Percentiles rank a stretch among this genome's conserved stretches.
These are phyloP conservation scores for Telenomus remus DNA, from an alignment of 1,140 invertebrate genomes.

Conservation along the genomic window DNA sequence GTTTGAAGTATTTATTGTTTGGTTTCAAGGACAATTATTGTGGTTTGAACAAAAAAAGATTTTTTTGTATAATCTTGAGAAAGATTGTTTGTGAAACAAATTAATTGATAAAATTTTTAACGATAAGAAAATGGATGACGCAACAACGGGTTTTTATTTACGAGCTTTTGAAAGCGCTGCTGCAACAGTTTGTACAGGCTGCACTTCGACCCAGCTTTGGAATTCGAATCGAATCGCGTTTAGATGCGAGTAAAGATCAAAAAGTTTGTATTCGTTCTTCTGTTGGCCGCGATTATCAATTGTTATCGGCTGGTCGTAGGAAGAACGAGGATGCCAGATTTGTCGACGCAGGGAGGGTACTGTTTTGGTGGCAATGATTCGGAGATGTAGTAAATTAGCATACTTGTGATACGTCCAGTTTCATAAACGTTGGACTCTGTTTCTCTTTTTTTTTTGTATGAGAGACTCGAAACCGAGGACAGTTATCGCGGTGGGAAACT, in stretches of 20 bases:
- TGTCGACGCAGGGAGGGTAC: background rate
- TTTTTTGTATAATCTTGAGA: no score
- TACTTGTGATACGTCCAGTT: slow-evolving; percentile 52
- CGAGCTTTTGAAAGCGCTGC: no score
- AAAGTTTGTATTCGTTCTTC: slow-evolving; percentile 5
- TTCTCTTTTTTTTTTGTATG: slow-evolving; percentile 14
- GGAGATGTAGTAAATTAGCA: slow-evolving; percentile 38
- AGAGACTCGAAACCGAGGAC: slow-evolving; percentile 3
- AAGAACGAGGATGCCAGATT: slow-evolving; percentile 10
- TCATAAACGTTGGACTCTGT: slow-evolving; percentile 24
- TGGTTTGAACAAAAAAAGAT: no score
- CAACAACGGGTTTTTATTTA: background rate
- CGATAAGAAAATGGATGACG: slow-evolving; percentile 1
- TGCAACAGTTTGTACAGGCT: slow-evolving; percentile 9
- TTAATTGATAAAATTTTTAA: background rate
- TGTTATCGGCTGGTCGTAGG: background rate
- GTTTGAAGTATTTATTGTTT: no score
- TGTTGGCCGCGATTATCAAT: slow-evolving; percentile 5
- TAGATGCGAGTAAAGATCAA: slow-evolving; percentile 12
- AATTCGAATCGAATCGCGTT: slow-evolving; percentile 14
- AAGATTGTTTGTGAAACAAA: no score
- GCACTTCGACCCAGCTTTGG: slow-evolving; percentile 22
- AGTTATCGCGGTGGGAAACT: slow-evolving; percentile 19
- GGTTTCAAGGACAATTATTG: no score
- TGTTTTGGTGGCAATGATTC: slow-evolving; percentile 1